Percentiles rank a stretch among this genome's conserved stretches.
Evolutionary conservation across 1,140 invertebrate genomes (phyloP).

Genomic region (Ips nitidus): DNA sequence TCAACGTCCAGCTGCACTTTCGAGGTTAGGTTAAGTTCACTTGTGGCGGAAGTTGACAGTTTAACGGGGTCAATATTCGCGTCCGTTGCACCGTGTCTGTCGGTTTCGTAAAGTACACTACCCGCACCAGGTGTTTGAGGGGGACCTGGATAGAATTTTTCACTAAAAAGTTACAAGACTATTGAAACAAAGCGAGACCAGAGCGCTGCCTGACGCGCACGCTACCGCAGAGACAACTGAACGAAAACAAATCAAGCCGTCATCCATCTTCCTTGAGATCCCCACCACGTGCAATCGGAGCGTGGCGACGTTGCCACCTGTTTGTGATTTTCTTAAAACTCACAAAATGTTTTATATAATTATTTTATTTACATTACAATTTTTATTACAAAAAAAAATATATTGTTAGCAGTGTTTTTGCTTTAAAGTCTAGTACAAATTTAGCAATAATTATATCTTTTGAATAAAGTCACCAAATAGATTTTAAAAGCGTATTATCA

Average conservation of each 20-base stretch:
- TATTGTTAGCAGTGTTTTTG: no score
- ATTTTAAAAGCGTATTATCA: no score
- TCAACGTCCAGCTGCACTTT: constrained; percentile 26
- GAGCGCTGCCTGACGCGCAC: neutral
- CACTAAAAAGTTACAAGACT: neutral
- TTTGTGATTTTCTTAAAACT: neutral
- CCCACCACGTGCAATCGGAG: constrained; percentile 26
- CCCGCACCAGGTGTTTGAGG: neutral
- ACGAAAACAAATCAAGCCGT: constrained; percentile 33
- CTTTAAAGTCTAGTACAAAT: no score
- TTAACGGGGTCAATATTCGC: neutral
- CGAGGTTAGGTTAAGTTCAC: constrained; percentile 19
- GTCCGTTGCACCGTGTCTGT: neutral
- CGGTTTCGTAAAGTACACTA: neutral
- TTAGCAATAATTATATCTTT: no score
- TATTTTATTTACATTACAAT: no score
- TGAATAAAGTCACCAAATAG: no score
- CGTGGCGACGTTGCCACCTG: neutral
- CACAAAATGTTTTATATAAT: no score
- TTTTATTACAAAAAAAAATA: no score
- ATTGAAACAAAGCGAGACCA: neutral
- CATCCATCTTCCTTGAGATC: constrained; percentile 35
- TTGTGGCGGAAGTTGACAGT: constrained; percentile 6
- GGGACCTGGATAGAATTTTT: neutral
- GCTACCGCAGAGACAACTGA: constrained; percentile 15